Conservation (phyloP, 2,888 invertebrate species). For the Eumacrocentrus americanus region DNA sequence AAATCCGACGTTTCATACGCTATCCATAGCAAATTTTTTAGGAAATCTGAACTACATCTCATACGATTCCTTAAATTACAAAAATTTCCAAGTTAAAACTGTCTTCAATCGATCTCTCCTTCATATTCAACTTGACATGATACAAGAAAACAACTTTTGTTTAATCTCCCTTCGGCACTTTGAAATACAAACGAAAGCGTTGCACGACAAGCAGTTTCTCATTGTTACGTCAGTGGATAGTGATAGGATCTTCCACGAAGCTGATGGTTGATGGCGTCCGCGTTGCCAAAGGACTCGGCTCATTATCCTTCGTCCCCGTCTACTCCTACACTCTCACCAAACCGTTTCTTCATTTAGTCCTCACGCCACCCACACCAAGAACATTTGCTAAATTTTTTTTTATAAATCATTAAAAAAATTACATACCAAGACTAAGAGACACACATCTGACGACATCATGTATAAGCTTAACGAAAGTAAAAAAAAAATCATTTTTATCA, state of each 20-base stretch:
- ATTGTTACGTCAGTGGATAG: constrained; percentile 52
- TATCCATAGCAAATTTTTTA: no score
- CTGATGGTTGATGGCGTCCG: neutral
- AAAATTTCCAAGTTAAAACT: no score
- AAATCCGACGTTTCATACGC: no score
- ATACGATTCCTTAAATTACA: no score
- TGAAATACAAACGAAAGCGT: constrained; percentile 49
- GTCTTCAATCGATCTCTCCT: no score
- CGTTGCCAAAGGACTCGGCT: neutral
- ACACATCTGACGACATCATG: neutral
- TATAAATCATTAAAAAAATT: no score
- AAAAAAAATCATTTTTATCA: constrained; percentile 6
- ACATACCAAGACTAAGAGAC: neutral
- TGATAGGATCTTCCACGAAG: constrained; percentile 45
- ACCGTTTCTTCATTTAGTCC: neutral
- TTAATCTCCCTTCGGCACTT: neutral
- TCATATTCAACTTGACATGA: no score
- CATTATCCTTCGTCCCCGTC: neutral
- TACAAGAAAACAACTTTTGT: no score
- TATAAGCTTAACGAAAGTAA: neutral
- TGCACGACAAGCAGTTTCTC: constrained; percentile 54
- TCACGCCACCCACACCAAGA: neutral
- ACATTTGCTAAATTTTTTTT: no score
- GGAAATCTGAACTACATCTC: no score
- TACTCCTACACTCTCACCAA: neutral